Evolutionary conservation across 2,888 invertebrate genomes (phyloP).

Genomic region (Sylvicola cinctus): DNA sequence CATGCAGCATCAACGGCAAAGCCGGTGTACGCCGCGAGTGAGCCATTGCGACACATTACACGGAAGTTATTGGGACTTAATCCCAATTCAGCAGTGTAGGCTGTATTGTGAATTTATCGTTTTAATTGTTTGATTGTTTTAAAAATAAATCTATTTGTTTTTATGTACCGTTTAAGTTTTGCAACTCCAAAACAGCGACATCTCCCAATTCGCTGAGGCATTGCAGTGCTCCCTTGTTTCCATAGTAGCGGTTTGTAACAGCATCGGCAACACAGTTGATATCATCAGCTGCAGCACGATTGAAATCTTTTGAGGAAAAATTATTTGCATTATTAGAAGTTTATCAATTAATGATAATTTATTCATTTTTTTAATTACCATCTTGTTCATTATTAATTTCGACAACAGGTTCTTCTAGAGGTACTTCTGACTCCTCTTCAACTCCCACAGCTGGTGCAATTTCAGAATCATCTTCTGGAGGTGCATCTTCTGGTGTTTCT

Average conservation of each 20-base stretch:
- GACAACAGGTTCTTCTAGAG: constrained; percentile 4
- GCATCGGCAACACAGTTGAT: constrained; percentile 30
- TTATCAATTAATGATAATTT: no score
- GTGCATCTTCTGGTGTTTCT: not conserved
- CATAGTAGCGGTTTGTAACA: constrained; percentile 30
- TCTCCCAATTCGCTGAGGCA: constrained; percentile 34
- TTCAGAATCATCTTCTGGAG: not conserved
- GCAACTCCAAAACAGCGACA: constrained; percentile 36
- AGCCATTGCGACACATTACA: constrained; percentile 38
- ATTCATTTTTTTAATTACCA: no score
- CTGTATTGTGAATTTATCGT: constrained; percentile 12
- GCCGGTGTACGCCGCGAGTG: constrained; percentile 28
- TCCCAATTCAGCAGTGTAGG: constrained; percentile 16
- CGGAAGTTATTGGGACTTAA: constrained; percentile 25
- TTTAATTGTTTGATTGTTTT: constrained; percentile 1
- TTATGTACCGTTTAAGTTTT: constrained; percentile 26
- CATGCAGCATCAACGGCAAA: constrained; percentile 31
- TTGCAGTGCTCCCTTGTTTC: constrained; percentile 35
- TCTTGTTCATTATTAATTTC: constrained; percentile 1
- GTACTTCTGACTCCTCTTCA: not conserved
- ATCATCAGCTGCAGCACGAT: constrained; percentile 7
- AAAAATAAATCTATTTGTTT: not conserved
- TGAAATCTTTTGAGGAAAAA: not conserved
- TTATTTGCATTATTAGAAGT: no score
- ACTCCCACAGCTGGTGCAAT: not conserved